Evolutionary conservation across 2,113 vertebrate species (phyloP), one percentile per base, ranked within the genome.

Genomic region (Oncorhynchus nerka): DNA sequence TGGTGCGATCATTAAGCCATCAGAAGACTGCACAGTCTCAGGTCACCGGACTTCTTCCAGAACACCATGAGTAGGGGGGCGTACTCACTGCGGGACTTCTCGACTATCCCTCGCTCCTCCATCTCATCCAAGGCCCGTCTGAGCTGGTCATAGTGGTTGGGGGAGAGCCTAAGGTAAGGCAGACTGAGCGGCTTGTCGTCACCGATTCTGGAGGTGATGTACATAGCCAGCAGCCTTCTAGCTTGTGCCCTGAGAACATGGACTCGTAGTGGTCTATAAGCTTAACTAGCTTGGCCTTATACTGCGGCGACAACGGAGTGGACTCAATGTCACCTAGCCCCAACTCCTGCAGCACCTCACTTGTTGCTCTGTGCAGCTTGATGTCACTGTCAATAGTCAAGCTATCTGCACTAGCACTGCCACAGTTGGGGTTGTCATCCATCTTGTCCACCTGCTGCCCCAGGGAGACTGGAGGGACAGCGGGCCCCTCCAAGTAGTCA

Each of bases 211-310:
- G 28, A 82, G 79, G 0, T 59, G 57, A 48, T 80, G 75, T 20
- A 70, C 19, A 20, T 24, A 74, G 0, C 48, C 68, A 1, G 26
- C 28, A 1, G 79, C 79, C 13, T 80, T 74, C 77, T 16, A 84
- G 30, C 28, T 55, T 80, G 12, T 61, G 76, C 2, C 68, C 71
- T 0, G 79, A 86, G 66, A 84, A 83, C 30, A 84, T 48, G 32
- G 64, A 32, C 30, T 82, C 51, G 28, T 84, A 78, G 45, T 68
- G 13, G 4, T 67, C 75, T 9, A 83, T 30, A 1, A 85, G 45
- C 0, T 83, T 15, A 8, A 80, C 13, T 1, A 85, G 55, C 26
- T 5, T 83, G 2, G 20, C 28, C 4, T 65, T 82, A 30, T 57
- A 74, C 1, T 15, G 24, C 1, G 32, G 32, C 32, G 65, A 9